phyloP scores from a whole-genome alignment of 2,888 invertebrate genomes.

The Thymelicus lineola region DNA sequence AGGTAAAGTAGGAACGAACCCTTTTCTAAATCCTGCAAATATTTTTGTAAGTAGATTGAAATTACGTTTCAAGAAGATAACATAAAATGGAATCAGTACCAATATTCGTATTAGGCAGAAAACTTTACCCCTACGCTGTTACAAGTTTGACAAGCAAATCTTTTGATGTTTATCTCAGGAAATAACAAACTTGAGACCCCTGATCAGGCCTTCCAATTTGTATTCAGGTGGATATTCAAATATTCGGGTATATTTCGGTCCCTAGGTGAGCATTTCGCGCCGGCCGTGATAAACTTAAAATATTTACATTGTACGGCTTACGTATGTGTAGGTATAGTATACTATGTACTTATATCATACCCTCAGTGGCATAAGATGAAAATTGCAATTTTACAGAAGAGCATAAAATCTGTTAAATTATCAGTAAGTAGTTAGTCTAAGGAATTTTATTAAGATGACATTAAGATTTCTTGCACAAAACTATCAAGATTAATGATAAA shows the following conservation, averaged over 20 bases:
- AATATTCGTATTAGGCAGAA: neutral
- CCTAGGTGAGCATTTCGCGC: slow-evolving; percentile 42
- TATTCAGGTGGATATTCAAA: slow-evolving; percentile 42
- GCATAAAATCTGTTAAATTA: no score
- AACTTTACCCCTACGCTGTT: slow-evolving; percentile 15
- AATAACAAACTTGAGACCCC: slow-evolving; percentile 19
- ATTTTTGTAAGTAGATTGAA: slow-evolving; percentile 17
- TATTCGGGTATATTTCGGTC: slow-evolving; percentile 40
- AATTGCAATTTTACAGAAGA: no score
- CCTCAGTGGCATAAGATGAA: no score
- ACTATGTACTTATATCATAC: no score
- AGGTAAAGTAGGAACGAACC: neutral
- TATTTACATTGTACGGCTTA: slow-evolving; percentile 61
- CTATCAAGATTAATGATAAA: no score
- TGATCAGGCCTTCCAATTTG: slow-evolving; percentile 40
- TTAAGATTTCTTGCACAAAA: no score
- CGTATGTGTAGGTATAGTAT: no score
- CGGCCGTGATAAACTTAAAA: slow-evolving; percentile 62
- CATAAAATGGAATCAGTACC: slow-evolving; percentile 4
- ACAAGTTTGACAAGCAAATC: slow-evolving; percentile 28
- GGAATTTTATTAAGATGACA: no score
- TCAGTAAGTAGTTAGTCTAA: no score
- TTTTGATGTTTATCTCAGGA: slow-evolving; percentile 32
- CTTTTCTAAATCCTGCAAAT: slow-evolving; percentile 8
- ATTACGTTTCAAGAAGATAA: slow-evolving; percentile 10